phyloP scores from a whole-genome alignment of 2,113 vertebrate genomes.

The Pelmatolapia mariae region DNA sequence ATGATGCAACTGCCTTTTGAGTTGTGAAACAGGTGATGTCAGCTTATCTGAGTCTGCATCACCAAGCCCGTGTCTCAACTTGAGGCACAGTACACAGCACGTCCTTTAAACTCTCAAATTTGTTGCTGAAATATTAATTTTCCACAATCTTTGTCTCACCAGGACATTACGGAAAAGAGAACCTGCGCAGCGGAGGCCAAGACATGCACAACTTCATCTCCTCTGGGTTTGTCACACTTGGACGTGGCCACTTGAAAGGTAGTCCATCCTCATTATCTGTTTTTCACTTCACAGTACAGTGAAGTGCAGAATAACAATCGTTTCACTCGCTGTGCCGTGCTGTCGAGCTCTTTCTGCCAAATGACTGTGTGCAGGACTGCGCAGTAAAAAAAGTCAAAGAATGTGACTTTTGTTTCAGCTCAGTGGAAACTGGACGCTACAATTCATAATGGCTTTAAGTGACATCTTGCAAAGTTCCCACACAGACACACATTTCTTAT shows the following conservation, averaged over 20 bases:
- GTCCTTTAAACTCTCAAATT: neutral
- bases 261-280: conserved; percentile 33
- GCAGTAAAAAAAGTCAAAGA: neutral
- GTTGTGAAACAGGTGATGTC: neutral
- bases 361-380: neutral
- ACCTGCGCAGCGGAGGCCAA: conserved; percentile 84
- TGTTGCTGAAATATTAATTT: neutral
- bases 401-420: conserved; percentile 16
- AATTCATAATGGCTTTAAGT: conserved; percentile 23
- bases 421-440: neutral
- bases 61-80: accelerated
- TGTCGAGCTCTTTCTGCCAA: conserved; percentile 11
- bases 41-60: neutral
- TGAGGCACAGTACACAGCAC: accelerated
- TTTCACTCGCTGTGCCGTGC: neutral
- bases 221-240: conserved; percentile 95
- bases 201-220: conserved; percentile 98
- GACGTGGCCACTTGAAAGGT: conserved; percentile 95
- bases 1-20: neutral
- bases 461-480: conserved; percentile 28
- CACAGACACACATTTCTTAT: conserved; percentile 5
- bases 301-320: neutral
- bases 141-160: neutral
- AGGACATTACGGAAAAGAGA: conserved; percentile 94
- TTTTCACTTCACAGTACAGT: neutral